phyloP scores from a whole-genome alignment of 2,797 vertebrate genomes.

The Phylloscopus collybita region DNA sequence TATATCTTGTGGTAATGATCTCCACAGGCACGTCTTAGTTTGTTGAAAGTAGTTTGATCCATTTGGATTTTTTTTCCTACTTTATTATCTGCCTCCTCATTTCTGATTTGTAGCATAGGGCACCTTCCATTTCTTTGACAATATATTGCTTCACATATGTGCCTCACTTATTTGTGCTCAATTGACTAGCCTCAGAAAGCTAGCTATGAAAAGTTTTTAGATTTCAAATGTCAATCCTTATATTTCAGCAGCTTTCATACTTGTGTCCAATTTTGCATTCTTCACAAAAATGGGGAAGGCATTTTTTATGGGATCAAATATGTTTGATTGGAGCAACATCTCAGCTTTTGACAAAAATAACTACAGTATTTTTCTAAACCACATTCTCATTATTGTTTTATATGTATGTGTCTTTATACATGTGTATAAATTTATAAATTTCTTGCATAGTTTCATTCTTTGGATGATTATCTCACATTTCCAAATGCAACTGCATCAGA shows the following conservation, averaged over 20 bases:
- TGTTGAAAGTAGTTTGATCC: background rate
- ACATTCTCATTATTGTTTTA: background rate
- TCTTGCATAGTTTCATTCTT: background rate
- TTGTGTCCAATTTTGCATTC: background rate
- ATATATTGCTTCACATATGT: background rate
- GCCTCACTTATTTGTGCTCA: background rate
- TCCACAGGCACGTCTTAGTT: background rate
- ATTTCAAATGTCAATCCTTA: background rate
- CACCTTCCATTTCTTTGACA: background rate
- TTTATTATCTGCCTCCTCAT: background rate
- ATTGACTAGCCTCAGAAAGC: background rate
- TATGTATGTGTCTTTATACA: rapidly evolving
- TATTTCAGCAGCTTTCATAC: background rate
- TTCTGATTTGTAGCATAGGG: background rate
- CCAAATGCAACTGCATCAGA: background rate
- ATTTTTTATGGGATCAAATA: background rate
- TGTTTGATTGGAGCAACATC: background rate
- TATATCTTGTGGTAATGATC: background rate
- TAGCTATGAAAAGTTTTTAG: background rate
- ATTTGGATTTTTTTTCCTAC: background rate
- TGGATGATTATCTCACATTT: background rate
- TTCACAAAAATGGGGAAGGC: background rate
- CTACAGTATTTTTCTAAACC: background rate
- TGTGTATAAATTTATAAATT: background rate
- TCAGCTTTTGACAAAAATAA: background rate